These are phyloP conservation scores for Acheta domesticus DNA, from an alignment of 2,888 invertebrate genomes.

Conservation along the genomic window DNA sequence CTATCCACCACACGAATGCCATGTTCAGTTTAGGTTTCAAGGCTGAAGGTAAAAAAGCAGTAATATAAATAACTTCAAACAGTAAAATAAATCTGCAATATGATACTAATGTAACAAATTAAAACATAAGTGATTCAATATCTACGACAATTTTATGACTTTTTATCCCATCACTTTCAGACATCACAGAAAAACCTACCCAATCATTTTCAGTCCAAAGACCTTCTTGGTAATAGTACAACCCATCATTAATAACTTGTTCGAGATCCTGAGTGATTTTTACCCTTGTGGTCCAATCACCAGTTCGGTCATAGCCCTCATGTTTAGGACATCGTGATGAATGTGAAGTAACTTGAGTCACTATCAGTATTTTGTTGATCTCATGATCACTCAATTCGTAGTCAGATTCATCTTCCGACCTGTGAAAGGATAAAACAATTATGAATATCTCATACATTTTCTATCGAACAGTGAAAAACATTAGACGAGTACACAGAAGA, in stretches of 20 bases:
- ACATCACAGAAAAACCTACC: constrained; percentile 44
- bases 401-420: constrained; percentile 77
- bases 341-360: constrained; percentile 67
- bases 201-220: constrained; percentile 70
- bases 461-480: neutral
- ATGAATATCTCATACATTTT: too few species aligned
- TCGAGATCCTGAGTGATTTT: constrained; percentile 94
- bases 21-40: too few species aligned
- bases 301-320: constrained; percentile 86
- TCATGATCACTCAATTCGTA: constrained; percentile 89
- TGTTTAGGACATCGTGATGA: constrained; percentile 68
- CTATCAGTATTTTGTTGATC: constrained; percentile 89
- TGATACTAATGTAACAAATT: too few species aligned
- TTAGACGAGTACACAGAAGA: neutral
- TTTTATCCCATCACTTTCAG: neutral
- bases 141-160: too few species aligned
- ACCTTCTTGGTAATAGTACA: constrained; percentile 93
- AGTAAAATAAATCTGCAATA: too few species aligned
- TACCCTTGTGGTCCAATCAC: constrained; percentile 82
- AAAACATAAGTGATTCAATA: too few species aligned
- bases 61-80: too few species aligned
- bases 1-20: too few species aligned
- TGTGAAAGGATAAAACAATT: constrained; percentile 43
- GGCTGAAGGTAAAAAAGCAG: too few species aligned
- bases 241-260: constrained; percentile 94